Evolutionary conservation across 2,113 vertebrate species (phyloP), one percentile per base, ranked within the genome.

Genomic region (Sitta europaea): DNA sequence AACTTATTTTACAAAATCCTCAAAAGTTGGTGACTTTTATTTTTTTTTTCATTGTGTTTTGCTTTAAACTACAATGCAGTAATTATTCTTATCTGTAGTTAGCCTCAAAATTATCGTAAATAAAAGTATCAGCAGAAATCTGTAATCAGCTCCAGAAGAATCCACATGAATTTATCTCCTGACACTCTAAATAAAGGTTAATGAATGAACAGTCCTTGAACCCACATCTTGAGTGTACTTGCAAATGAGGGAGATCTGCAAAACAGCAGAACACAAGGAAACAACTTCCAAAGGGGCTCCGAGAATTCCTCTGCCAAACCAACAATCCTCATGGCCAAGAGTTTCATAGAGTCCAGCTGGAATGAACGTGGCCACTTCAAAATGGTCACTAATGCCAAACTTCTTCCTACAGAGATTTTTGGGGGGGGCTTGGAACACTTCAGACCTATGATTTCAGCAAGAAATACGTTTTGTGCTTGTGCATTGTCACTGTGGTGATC

Each of bases 181-280:
- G 43, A 47, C 86, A 77, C 55, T 28, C 47, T 90, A 23, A 90
- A 29, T 33, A 33, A 38, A 71, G 55, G 45, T 81, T 91, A 90
- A 93, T n/a, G 54, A 93, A 78, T 6, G 40, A 88, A 22, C 16
- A 48, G 33, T 59, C 73, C 40, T 92, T 94, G 95, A 70, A 94
- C 65, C 47, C 61, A 11, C 29, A 25, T 36, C 25, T 80, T 45
- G 48, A 50, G 59, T 18, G 10, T 27, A 73, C 2, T 58, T 68
- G 54, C 17, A 65, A 89, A 75, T 31, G 4, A 83, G 4, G 53
- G 75, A 27, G 48, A 47, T 35, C 45, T 79, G 89, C 51, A 94
- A 40, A 91, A 51, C 48, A 78, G 8, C 14, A 50, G 42, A 53
- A 83, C 18, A 50, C 45, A 62, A 23, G 61, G 29, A 95, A 86